Evolutionary conservation across 2,797 vertebrate genomes (phyloP).

Genomic region (Delichon dasypus): DNA sequence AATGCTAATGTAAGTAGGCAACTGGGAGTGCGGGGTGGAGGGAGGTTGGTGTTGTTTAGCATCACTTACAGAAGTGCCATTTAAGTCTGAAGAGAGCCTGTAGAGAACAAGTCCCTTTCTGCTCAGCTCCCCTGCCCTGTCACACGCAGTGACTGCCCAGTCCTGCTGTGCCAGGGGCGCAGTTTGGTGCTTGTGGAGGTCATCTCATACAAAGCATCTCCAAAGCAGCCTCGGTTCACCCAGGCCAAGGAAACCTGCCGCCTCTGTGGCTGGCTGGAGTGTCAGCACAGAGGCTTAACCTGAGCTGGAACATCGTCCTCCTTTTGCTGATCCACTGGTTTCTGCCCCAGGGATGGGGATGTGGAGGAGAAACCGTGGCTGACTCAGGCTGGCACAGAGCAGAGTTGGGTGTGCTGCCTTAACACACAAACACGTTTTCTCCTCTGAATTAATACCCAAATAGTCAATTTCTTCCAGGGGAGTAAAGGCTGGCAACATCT

Average conservation of each 20-base stretch:
- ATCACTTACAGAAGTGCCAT: background rate
- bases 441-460: background rate
- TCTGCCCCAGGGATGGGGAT: background rate
- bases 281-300: background rate
- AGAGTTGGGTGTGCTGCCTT: background rate
- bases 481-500: background rate
- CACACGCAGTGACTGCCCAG: background rate
- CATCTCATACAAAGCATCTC: background rate
- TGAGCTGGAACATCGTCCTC: background rate
- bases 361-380: background rate
- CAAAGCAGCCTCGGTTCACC: background rate
- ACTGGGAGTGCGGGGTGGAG: background rate
- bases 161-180: background rate
- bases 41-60: background rate
- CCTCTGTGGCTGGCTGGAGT: background rate
- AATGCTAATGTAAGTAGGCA: constrained; percentile 44
- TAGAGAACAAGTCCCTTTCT: background rate
- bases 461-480: background rate
- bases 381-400: background rate
- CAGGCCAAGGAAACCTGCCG: background rate
- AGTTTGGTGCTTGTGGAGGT: background rate
- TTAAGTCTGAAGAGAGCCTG: background rate
- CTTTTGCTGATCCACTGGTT: background rate
- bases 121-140: background rate
- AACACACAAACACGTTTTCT: background rate